phyloP scores from a whole-genome alignment of 2,797 vertebrate species.

The Lutra lutra region DNA sequence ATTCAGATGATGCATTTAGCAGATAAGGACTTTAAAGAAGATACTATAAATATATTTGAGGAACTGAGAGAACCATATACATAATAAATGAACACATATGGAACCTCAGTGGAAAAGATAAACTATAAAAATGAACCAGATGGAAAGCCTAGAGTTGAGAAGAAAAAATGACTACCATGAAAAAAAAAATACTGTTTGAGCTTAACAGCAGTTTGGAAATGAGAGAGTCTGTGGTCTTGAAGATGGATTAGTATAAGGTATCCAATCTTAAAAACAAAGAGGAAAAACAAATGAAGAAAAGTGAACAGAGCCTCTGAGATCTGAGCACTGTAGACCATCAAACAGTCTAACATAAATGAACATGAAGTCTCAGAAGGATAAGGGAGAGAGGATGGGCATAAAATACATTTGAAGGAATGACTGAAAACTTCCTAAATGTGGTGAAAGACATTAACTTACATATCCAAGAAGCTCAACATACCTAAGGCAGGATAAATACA shows the following conservation, averaged over 20 bases:
- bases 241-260: not conserved
- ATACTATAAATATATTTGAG: not conserved
- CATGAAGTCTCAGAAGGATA: not conserved
- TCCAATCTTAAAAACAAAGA: not conserved
- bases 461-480: not conserved
- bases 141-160: not conserved
- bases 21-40: not conserved
- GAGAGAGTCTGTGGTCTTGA: not conserved
- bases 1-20: not conserved
- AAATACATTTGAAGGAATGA: not conserved
- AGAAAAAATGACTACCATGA: slow-evolving; percentile 13
- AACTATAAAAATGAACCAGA: slow-evolving; percentile 29
- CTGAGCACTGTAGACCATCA: not conserved
- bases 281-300: not conserved
- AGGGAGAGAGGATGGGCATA: not conserved
- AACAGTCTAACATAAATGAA: not conserved
- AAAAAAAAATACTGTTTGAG: not conserved
- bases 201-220: not conserved
- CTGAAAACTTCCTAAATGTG: not conserved
- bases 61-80: not conserved
- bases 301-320: not conserved
- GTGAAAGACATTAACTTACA: not conserved
- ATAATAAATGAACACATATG: not conserved
- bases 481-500: not conserved
- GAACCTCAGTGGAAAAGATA: not conserved